A percentile compares a stretch with the other conserved stretches of the same genome.
Evolutionary conservation across 1,140 invertebrate species (phyloP).

Genomic region (Batillaria attramentaria): DNA sequence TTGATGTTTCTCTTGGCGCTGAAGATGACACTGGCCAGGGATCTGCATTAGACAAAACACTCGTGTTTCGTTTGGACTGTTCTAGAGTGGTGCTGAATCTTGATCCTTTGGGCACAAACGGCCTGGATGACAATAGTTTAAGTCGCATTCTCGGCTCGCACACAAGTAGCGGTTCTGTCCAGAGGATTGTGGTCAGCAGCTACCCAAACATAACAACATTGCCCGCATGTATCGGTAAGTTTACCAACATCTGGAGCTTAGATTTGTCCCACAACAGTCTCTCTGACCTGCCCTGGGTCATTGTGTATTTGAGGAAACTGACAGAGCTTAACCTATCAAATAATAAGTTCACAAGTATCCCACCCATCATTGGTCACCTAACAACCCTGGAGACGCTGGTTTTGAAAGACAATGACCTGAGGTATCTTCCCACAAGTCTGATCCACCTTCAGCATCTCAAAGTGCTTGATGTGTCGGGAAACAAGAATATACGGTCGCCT

Average conservation of each 20-base stretch:
- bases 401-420: neutral
- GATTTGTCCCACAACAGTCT: neutral
- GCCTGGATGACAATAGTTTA: neutral
- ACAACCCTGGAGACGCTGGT: slow-evolving; percentile 3
- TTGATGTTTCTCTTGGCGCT: too few species aligned
- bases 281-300: neutral
- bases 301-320: slow-evolving; percentile 3
- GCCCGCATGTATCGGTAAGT: neutral
- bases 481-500: neutral
- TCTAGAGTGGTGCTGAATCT: neutral
- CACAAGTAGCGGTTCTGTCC: neutral
- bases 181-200: neutral
- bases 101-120: neutral
- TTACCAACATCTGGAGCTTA: neutral
- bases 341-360: neutral
- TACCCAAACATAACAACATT: neutral
- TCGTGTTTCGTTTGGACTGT: neutral
- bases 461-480: neutral
- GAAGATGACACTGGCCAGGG: too few species aligned
- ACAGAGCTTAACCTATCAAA: neutral
- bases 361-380: slow-evolving; percentile 1
- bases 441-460: neutral
- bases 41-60: too few species aligned
- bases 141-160: neutral
- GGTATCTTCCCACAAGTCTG: slow-evolving; percentile 15